phyloP scores from a whole-genome alignment of 2,888 invertebrate species.

The Ceramica pisi region DNA sequence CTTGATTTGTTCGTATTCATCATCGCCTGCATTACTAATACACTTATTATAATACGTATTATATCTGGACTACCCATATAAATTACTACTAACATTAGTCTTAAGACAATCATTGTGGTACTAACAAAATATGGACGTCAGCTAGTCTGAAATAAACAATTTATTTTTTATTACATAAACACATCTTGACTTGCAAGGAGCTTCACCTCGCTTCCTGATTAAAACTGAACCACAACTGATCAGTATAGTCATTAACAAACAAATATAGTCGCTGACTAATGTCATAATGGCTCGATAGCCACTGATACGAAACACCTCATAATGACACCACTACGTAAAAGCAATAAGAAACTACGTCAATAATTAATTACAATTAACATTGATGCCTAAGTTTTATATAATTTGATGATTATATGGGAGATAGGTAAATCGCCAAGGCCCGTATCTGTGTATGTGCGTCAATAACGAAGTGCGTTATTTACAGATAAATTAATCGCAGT shows the following conservation, averaged over 20 bases:
- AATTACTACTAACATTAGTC: too few species aligned
- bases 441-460: slow-evolving; percentile 61
- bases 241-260: not conserved
- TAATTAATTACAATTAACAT: slow-evolving; percentile 41
- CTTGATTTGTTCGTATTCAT: too few species aligned
- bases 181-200: not conserved
- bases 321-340: slow-evolving; percentile 28
- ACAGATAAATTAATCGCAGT: slow-evolving; percentile 48
- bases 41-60: too few species aligned
- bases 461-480: slow-evolving; percentile 46
- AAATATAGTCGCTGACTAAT: slow-evolving; percentile 23
- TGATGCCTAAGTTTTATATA: slow-evolving; percentile 42
- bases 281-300: slow-evolving; percentile 1
- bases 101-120: too few species aligned
- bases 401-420: slow-evolving; percentile 43
- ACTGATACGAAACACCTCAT: slow-evolving; percentile 21
- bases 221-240: not conserved
- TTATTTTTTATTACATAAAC: slow-evolving; percentile 1
- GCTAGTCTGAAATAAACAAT: too few species aligned
- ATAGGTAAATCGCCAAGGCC: slow-evolving; percentile 53
- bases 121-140: too few species aligned
- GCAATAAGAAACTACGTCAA: slow-evolving; percentile 49
- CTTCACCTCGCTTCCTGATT: slow-evolving; percentile 3
- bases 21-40: too few species aligned
- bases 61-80: too few species aligned